Base-by-base conservation (phyloP, 2,888 invertebrate genomes). In the Noctua pronuba region DNA sequence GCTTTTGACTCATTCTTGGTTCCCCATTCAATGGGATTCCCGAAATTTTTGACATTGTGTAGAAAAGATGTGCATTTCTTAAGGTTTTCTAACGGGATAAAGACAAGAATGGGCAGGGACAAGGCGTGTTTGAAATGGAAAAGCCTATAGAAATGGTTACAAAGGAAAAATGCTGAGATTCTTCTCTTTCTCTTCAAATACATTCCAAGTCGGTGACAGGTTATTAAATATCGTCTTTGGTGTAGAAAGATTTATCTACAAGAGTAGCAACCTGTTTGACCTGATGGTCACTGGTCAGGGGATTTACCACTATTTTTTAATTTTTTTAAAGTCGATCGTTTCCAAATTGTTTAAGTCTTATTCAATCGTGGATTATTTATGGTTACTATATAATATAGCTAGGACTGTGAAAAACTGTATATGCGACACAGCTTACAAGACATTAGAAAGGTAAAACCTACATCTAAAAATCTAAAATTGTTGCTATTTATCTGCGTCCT, bases 1-100 rank as follows among this genome's bases (percentile, higher is more conserved):
- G 31, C 28, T 75, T 31, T 82, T 85, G 80, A 80, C 62, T 87
- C 79, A 85, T 79, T 69, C 66, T 60, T 41, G 67, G 73, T 75
- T 79, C 46, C 44, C 21, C 35, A 70, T 77, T 82, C 16, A 79
- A 60, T 75, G 44, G 58, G 79, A 86, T 84, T 86, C 73, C 66
- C 78, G 55, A 78, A 75, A 76, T 78, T 52, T 69, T 83, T 77
- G 65, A 70, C 24, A 64, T 67, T 79, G 38, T 60, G 2, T 49
- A 16, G 66, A 24, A 60, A 44, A 78, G 35, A 46, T 65, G 46
- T 58, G 62, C 64, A 69, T 81, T 52, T 68, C 52, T 76, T 75
- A 71, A n/a, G 64, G 64, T 83, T 64, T 52, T 18, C 5, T 77
- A 80, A 83, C 64, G 68, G 85, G 60, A 35, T 76, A 46, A 21